Conservation (phyloP, 2,113 vertebrate species). For the Rhinolophus sinicus region DNA sequence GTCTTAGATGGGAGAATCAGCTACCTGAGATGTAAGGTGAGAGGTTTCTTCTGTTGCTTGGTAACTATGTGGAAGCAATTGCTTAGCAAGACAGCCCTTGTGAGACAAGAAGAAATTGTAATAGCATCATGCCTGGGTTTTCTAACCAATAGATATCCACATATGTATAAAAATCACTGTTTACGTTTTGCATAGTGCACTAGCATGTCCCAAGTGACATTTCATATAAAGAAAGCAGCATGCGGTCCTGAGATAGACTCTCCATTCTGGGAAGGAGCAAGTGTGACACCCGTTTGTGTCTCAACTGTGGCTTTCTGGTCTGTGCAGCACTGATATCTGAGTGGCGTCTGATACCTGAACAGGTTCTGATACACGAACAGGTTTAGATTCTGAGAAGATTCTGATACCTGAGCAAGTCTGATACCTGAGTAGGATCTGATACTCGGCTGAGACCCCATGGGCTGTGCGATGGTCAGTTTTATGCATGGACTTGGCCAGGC, state of each 20-base stretch:
- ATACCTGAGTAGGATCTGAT: neutral
- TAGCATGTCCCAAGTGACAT: no score
- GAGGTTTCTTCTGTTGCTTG: neutral
- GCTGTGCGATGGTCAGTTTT: neutral
- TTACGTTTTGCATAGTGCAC: neutral
- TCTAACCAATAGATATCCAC: neutral
- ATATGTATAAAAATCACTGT: neutral
- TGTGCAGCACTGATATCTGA: neutral
- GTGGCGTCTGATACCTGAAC: neutral
- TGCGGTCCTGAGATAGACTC: neutral
- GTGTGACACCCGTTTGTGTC: neutral
- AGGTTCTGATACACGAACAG: neutral
- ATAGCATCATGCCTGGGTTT: accelerated
- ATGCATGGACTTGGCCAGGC: neutral
- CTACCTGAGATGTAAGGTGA: neutral
- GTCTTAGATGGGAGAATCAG: neutral
- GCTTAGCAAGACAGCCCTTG: neutral
- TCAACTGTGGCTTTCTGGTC: neutral
- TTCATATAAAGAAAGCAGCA: accelerated
- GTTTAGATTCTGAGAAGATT: neutral
- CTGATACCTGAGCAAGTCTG: no score
- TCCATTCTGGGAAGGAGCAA: neutral
- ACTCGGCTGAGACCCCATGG: neutral
- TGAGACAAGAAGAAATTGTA: no score
- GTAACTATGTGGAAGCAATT: neutral